phyloP scores from a whole-genome alignment of 2,888 invertebrate genomes.

The Cheilosia impressa region DNA sequence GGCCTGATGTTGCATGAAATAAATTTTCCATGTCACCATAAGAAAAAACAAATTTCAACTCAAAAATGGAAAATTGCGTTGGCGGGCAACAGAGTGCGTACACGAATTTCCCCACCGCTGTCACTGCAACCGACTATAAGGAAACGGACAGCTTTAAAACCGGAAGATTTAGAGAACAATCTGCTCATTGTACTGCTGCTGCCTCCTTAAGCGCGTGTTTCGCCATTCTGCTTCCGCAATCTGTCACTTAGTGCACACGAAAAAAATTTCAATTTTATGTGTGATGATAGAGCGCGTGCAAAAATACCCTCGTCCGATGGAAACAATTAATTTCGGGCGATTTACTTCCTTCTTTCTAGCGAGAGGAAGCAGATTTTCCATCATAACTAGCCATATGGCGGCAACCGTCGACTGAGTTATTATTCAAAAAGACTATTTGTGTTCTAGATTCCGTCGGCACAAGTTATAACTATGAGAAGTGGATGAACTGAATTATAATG shows the following conservation, averaged over 20 bases:
- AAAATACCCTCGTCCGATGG: background rate
- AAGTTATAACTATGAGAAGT: background rate
- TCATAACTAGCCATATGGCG: background rate
- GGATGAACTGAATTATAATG: constrained; percentile 20
- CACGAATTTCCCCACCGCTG: background rate
- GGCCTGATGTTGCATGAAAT: constrained; percentile 39
- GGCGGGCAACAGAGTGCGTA: constrained; percentile 49
- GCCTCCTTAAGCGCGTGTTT: constrained; percentile 17
- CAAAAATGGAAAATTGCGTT: constrained; percentile 57
- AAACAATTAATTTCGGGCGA: constrained; percentile 49
- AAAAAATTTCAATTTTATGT: constrained; percentile 34
- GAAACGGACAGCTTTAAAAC: constrained; percentile 17
- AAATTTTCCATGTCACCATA: constrained; percentile 57
- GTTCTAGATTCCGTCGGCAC: constrained; percentile 12
- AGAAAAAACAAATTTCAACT: constrained; percentile 18
- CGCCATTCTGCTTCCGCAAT: constrained; percentile 46
- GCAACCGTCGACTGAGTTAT: background rate
- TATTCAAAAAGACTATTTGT: background rate
- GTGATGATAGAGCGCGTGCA: constrained; percentile 5
- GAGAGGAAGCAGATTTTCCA: constrained; percentile 16
- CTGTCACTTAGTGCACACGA: constrained; percentile 30
- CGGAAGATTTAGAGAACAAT: constrained; percentile 36
- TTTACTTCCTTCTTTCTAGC: constrained; percentile 54
- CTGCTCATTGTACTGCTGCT: constrained; percentile 27
- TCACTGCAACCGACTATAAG: background rate